Evolutionary conservation across 2,113 vertebrate species (phyloP), one percentile per base, ranked within the genome.

Genomic region (Sterrhoptilus dennistouni): DNA sequence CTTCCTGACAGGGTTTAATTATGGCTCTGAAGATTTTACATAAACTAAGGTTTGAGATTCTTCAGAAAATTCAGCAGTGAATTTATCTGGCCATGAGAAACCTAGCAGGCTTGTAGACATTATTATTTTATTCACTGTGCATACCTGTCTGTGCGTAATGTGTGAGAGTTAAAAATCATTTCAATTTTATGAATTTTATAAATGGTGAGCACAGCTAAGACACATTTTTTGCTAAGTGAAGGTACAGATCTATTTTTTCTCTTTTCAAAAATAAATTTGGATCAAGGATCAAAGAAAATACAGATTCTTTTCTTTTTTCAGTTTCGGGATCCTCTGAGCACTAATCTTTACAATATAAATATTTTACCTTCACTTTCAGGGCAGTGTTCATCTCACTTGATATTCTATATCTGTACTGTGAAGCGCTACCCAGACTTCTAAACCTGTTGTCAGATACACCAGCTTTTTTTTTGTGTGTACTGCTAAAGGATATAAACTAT

Each of bases 1-100:
- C 70, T 76, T 91, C 53, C 70, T 93, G 87, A 56, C 83, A 91
- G 61, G 44, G 40, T 65, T 91, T 93, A 95, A 96, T 96, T 96
- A 91, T 0, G 1, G 15, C 33, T 78, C 28, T 38, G 28, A 65
- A 84, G 36, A 82, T 79, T 72, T 91, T 87, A 56, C n/a, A 31
- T 65, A 59, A 91, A 56, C 21, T 78, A 69, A 71, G 45, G 36
- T 86, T 88, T 77, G 35, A 93, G 52, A 45, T 86, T 91, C 74
- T 79, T 89, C n/a, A 89, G 63, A 79, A 88, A 54, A 87, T 5
- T 83, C 44, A 87, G 14, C 33, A 53, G 20, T 64, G 52, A 75
- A 70, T 56, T 89, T 91, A 10, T 84, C 77, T 89, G 83, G 69
- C 36, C 61, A 53, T 22, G 10, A 89, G 64, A 81, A 90, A 66